Conservation (phyloP, 2,797 vertebrate genomes). For the Argentina silus region DNA sequence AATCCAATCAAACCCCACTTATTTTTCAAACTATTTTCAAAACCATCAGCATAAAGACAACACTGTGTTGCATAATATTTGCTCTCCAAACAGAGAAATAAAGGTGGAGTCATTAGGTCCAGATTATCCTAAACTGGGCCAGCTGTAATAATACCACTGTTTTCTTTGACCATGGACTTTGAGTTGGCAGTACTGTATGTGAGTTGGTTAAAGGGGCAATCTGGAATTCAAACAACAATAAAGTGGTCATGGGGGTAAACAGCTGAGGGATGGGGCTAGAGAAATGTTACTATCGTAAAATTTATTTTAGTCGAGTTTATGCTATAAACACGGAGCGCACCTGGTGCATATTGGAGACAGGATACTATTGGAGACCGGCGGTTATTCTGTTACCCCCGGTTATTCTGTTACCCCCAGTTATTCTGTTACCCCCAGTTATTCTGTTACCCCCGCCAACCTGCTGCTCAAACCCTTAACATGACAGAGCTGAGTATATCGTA, state of each 20-base stretch:
- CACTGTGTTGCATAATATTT: not conserved
- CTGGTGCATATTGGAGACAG: not conserved
- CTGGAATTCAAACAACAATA: no score
- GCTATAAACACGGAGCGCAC: not conserved
- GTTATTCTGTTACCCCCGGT: no score
- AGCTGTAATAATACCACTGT: slow-evolving; percentile 7
- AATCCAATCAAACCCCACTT: no score
- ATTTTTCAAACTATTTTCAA: not conserved
- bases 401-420: no score
- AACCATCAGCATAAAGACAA: not conserved
- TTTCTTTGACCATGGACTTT: slow-evolving; percentile 45
- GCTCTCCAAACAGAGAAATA: not conserved
- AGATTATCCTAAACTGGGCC: slow-evolving; percentile 9
- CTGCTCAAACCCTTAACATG: no score
- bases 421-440: no score
- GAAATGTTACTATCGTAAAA: no score
- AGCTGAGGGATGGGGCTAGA: no score
- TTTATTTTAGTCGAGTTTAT: not conserved
- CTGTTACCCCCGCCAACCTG: no score
- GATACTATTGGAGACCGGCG: no score
- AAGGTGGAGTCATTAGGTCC: not conserved
- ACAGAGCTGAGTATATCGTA: no score
- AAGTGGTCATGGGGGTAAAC: no score
- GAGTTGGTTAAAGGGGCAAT: not conserved
- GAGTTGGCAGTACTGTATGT: slow-evolving; percentile 38